phyloP scores from a whole-genome alignment of 2,797 vertebrate genomes.

The Monodelphis domestica region DNA sequence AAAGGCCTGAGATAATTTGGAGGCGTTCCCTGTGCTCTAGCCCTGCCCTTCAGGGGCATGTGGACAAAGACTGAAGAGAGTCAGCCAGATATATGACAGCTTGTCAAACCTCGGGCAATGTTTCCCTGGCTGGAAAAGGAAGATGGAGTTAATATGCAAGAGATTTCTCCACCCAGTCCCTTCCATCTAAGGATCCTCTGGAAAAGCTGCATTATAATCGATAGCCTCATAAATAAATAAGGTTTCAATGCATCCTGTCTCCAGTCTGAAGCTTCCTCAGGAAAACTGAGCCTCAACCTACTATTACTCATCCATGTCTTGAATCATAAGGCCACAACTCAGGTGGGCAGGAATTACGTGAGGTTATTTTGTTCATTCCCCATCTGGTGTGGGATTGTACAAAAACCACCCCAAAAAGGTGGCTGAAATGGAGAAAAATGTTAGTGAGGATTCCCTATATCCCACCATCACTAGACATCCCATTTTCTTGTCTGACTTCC shows the following conservation, averaged over 20 bases:
- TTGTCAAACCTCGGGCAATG: not conserved
- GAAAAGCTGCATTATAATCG: conserved; percentile 79
- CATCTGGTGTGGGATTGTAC: not conserved
- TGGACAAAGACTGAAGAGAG: not conserved
- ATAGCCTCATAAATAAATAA: conserved; percentile 80
- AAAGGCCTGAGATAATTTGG: conserved; percentile 18
- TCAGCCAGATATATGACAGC: not conserved
- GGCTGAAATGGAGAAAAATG: not conserved
- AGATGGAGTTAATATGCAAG: conserved; percentile 13
- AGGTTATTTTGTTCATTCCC: conserved; percentile 31
- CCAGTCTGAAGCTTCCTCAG: conserved; percentile 66
- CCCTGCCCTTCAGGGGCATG: not conserved
- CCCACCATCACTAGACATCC: not conserved
- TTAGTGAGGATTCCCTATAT: not conserved
- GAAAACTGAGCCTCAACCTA: conserved; percentile 67
- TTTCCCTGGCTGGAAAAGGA: conserved; percentile 28
- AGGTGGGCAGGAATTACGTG: not conserved
- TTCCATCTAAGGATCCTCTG: conserved; percentile 59
- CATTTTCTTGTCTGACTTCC: not conserved
- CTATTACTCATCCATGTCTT: conserved; percentile 57
- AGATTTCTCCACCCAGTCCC: conserved; percentile 44
- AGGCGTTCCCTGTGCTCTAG: not conserved
- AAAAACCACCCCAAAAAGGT: not conserved
- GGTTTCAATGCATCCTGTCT: conserved; percentile 59
- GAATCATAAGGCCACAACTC: conserved; percentile 31